Conservation (phyloP, 2,888 invertebrate genomes). For the Hypercompe scribonia region DNA sequence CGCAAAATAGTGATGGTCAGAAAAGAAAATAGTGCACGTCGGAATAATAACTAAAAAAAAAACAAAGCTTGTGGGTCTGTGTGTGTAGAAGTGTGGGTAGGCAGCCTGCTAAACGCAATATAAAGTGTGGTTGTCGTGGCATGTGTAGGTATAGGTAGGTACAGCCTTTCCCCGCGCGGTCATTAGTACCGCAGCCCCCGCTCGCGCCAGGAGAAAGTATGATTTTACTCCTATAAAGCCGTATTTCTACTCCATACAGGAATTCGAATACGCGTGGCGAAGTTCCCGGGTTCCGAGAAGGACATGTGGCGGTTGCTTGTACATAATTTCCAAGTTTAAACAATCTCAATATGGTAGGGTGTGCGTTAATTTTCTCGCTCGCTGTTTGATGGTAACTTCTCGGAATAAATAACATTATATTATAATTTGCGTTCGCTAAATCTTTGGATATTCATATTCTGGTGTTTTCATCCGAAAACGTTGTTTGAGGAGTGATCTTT, state of each 20-base stretch:
- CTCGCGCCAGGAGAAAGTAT: conserved; percentile 84
- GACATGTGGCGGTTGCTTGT: conserved; percentile 81
- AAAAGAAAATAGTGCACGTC: conserved; percentile 82
- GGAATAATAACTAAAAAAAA: conserved; percentile 82
- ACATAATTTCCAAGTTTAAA: conserved; percentile 83
- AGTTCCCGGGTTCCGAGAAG: conserved; percentile 81
- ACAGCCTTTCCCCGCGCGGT: conserved; percentile 84
- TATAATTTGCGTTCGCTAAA: conserved; percentile 16
- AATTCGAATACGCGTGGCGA: conserved; percentile 83
- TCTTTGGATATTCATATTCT: neutral
- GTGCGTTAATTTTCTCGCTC: conserved; percentile 69
- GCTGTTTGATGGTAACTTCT: conserved; percentile 52
- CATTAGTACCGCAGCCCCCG: conserved; percentile 82
- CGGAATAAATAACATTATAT: conserved; percentile 20
- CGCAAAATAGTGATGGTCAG: conserved; percentile 64
- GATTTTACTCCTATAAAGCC: conserved; percentile 87
- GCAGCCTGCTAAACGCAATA: conserved; percentile 84
- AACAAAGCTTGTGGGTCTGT: conserved; percentile 72
- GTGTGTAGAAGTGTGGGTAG: conserved; percentile 82
- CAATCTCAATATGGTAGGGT: conserved; percentile 78
- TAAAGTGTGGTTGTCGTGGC: conserved; percentile 85
- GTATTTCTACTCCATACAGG: conserved; percentile 87
- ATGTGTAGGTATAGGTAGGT: conserved; percentile 78
- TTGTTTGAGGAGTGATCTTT: neutral
- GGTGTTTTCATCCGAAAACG: neutral